Evolutionary conservation across 2,888 invertebrate species (phyloP).

Genomic region (Oxytorus armatus): DNA sequence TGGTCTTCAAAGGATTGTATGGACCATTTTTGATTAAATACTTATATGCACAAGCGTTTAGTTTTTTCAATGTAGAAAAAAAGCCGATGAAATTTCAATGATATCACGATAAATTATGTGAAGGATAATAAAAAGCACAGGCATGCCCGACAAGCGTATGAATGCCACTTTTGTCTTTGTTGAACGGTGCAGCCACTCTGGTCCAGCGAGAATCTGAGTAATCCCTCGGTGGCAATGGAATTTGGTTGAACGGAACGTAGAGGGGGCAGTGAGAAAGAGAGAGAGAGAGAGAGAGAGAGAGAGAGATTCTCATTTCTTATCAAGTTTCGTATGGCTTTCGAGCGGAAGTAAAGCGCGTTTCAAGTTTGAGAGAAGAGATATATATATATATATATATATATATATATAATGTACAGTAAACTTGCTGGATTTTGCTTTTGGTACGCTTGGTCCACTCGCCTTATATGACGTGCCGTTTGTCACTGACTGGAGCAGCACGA

Average conservation of each 20-base stretch:
- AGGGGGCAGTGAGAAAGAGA: not conserved
- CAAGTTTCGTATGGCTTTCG: constrained; percentile 32
- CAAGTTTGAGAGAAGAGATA: constrained; percentile 53
- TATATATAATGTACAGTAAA: constrained; percentile 20
- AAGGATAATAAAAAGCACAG: constrained; percentile 37
- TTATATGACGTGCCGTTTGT: constrained; percentile 75
- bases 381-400: constrained; percentile 19
- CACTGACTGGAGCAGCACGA: constrained; percentile 78
- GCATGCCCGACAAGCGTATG: constrained; percentile 36
- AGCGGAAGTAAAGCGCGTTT: constrained; percentile 60
- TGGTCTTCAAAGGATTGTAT: not conserved
- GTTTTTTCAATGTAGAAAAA: not conserved
- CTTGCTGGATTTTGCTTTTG: constrained; percentile 55
- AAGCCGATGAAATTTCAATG: constrained; percentile 9
- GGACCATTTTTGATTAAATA: not conserved
- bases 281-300: constrained; percentile 7
- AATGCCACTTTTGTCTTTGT: constrained; percentile 57
- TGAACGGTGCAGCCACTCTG: constrained; percentile 3
- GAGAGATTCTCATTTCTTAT: constrained; percentile 53
- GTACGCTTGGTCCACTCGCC: constrained; percentile 21
- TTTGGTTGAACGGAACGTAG: constrained; percentile 2
- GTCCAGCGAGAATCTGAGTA: constrained; percentile 31
- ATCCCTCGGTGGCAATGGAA: constrained; percentile 20
- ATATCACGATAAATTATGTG: not conserved
- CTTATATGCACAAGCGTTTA: too few relatives aligned